Evolutionary conservation across 53 echinoderm and acorn worm species (phyloP).

Genomic region (Pentamera pediparva): DNA sequence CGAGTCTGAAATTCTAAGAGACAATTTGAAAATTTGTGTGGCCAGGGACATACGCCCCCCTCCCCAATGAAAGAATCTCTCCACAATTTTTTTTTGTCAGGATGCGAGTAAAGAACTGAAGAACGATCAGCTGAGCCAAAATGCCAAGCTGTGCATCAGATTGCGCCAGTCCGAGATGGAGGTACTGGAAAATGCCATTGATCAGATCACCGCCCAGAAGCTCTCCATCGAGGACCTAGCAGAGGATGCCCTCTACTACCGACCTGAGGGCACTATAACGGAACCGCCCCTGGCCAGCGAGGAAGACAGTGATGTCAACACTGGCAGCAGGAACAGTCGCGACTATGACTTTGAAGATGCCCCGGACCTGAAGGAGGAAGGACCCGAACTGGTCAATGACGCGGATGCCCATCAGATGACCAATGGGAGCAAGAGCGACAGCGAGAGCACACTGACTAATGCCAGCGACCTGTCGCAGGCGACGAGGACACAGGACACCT

Average conservation of each 20-base stretch:
- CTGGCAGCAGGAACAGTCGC: not conserved
- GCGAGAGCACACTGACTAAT: conserved; percentile 13
- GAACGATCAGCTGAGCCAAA: conserved; percentile 34
- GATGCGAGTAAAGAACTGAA: conserved; percentile 53
- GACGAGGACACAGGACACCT: too few species aligned
- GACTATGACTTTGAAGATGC: conserved; percentile 12
- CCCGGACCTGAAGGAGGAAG: not conserved
- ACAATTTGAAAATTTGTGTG: too few species aligned
- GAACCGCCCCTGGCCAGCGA: conserved; percentile 26
- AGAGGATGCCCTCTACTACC: conserved; percentile 55
- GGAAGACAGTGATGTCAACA: conserved; percentile 19
- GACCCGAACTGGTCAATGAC: not conserved
- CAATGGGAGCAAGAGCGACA: conserved; percentile 4
- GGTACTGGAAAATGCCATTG: conserved; percentile 64
- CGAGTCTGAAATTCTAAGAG: too few species aligned
- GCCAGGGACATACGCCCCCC: too few species aligned
- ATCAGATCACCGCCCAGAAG: conserved; percentile 57
- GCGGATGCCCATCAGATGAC: not conserved
- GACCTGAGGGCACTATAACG: not conserved
- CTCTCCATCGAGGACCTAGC: conserved; percentile 50
- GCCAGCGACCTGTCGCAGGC: conserved; percentile 16
- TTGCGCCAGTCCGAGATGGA: conserved; percentile 60
- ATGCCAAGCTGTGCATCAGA: conserved; percentile 49
- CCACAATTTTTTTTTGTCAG: not conserved
- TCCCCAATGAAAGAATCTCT: not conserved